phyloP scores from a whole-genome alignment of 2,888 invertebrate species.

The Apeira syringaria region DNA sequence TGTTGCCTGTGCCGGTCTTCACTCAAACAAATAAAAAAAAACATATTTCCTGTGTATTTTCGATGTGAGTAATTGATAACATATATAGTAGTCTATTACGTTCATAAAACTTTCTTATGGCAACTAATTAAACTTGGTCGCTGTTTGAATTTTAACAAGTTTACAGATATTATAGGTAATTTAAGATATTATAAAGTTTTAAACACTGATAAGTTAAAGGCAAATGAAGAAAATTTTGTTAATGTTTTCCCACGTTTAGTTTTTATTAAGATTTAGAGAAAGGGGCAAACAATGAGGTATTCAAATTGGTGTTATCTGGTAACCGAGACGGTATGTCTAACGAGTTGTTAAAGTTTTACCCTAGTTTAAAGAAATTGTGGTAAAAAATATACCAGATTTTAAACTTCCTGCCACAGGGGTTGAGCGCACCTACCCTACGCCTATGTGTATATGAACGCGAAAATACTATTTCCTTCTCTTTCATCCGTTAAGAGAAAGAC shows the following conservation, averaged over 20 bases:
- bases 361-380: conserved; percentile 67
- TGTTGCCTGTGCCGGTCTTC: conserved; percentile 39
- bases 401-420: conserved; percentile 75
- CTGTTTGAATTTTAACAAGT: conserved; percentile 49
- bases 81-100: conserved; percentile 52
- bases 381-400: conserved; percentile 79
- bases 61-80: conserved; percentile 57
- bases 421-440: conserved; percentile 40
- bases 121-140: conserved; percentile 49
- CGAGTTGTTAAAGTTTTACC: conserved; percentile 61
- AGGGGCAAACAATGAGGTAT: conserved; percentile 63
- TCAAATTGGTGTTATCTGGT: conserved; percentile 61
- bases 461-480: conserved; percentile 53
- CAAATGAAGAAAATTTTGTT: conserved; percentile 15
- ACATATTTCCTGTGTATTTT: conserved; percentile 63
- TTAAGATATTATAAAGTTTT: conserved; percentile 22
- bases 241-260: conserved; percentile 37
- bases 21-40: conserved; percentile 39
- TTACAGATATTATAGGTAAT: conserved; percentile 13
- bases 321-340: conserved; percentile 58
- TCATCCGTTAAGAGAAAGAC: conserved; percentile 40
- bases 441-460: conserved; percentile 47
- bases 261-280: conserved; percentile 39
- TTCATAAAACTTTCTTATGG: conserved; percentile 54
- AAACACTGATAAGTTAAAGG: conserved; percentile 11